Evolutionary conservation across 2,797 vertebrate species (phyloP), one percentile per base, ranked within the genome.

Genomic region (Pangasius djambal): DNA sequence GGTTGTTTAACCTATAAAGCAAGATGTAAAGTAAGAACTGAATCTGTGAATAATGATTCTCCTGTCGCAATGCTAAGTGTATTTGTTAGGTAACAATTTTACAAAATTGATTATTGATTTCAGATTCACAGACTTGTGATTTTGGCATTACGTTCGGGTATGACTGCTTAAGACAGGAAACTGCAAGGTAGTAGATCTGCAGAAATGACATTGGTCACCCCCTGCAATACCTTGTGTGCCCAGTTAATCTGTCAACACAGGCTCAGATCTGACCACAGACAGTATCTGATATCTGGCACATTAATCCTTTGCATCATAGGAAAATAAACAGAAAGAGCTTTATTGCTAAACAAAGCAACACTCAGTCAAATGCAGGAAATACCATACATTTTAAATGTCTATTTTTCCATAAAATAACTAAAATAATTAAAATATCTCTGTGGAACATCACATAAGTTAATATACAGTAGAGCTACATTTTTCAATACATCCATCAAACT

Each of bases 221-320:
- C 10, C 25, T 81, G 48, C 48, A 69, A 65, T 87, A 69, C 48
- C 63, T 65, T 52, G 63, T 44, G 48, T n/a, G 67, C 25, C 82
- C 87, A 88, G 83, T 88, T 77, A 88, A 85, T 88, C 70, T 88
- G 87, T 77, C 87, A 85, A 88, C 87, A 88, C 82, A 77, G 40
- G n/a, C 67, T 75, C 67, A 74, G 81, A 83, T 50, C 81, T 63
- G 40, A 84, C 67, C 69, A 75, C 67, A 83, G 22, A 77, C 70
- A 1, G 57, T 84, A 84, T 88, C 82, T n/a, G 52, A 65, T 88
- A 40, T 87, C 77, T 82, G 52, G 50, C 78, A 85, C 81, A 63
- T 59, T 63, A 83, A 57, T 65, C 61, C 70, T 77, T 84, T 78
- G 57, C 72, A 55, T 50, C 31, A 48, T 82, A 70, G 15, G 13